These are phyloP conservation scores for Leptodactylus fallax DNA, from an alignment of 2,797 vertebrate genomes.

Conservation along the genomic window DNA sequence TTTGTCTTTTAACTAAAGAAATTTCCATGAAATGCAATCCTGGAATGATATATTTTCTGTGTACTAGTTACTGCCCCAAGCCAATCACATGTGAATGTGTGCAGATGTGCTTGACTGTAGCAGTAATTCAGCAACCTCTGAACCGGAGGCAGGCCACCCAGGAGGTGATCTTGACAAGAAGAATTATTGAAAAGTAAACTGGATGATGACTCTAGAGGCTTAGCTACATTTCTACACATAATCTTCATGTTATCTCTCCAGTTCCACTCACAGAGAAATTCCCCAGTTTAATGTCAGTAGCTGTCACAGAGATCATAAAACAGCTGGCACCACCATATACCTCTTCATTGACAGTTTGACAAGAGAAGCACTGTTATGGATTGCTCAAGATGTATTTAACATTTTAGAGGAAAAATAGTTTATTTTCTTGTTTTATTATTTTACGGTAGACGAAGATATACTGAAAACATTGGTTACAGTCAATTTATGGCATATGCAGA, in stretches of 20 bases:
- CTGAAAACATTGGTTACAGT: slow-evolving; percentile 13
- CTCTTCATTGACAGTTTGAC: slow-evolving; percentile 44
- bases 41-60: slow-evolving; percentile 2
- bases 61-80: slow-evolving; percentile 18
- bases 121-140: slow-evolving; percentile 45
- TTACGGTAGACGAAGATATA: slow-evolving; percentile 32
- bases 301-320: slow-evolving; percentile 57
- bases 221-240: slow-evolving; percentile 42
- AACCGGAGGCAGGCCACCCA: slow-evolving; percentile 55
- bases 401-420: slow-evolving; percentile 2
- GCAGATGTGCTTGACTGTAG: slow-evolving; percentile 35
- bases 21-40: neutral
- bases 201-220: slow-evolving; percentile 38
- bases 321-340: slow-evolving; percentile 41
- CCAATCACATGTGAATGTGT: slow-evolving; percentile 42
- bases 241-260: slow-evolving; percentile 49
- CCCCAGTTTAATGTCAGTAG: slow-evolving; percentile 50
- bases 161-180: slow-evolving; percentile 49
- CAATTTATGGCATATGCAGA: slow-evolving; percentile 20
- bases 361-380: slow-evolving; percentile 34
- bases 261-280: slow-evolving; percentile 42
- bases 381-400: slow-evolving; percentile 31
- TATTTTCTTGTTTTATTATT: slow-evolving; percentile 55
- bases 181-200: slow-evolving; percentile 49
- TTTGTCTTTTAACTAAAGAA: neutral